Evolutionary conservation across 2,797 vertebrate species (phyloP).

Genomic region (Phoeniculus purpureus): DNA sequence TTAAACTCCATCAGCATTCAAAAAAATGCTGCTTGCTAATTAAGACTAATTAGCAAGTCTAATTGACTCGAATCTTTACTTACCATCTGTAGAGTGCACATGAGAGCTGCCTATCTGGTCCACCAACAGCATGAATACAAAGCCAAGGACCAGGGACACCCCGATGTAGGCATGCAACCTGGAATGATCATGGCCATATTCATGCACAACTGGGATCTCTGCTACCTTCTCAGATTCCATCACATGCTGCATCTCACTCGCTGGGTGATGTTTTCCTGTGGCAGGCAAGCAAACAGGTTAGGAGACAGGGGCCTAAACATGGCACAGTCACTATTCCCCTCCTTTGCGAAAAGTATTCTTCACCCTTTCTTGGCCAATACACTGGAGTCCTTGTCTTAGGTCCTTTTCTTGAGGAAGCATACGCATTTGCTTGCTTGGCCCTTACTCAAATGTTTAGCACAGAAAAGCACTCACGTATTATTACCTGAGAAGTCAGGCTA

Average conservation of each 20-base stretch:
- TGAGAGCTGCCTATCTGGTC: constrained; percentile 97
- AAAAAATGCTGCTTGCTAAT: not conserved
- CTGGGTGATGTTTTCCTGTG: constrained; percentile 82
- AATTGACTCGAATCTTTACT: constrained; percentile 32
- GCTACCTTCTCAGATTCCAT: constrained; percentile 79
- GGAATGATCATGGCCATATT: constrained; percentile 85
- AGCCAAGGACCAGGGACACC: constrained; percentile 94
- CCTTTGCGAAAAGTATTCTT: not conserved
- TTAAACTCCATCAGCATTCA: not conserved
- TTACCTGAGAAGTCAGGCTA: not conserved
- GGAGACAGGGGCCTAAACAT: not conserved
- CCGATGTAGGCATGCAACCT: constrained; percentile 94
- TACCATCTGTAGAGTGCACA: constrained; percentile 91
- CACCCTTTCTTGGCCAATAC: not conserved
- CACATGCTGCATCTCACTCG: constrained; percentile 72
- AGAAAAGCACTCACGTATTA: not conserved
- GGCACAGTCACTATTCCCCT: not conserved
- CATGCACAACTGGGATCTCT: constrained; percentile 69
- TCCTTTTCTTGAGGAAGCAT: not conserved
- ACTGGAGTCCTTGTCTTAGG: not conserved
- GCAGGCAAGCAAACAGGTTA: not conserved
- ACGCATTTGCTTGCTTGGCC: not conserved
- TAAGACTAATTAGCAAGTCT: not conserved
- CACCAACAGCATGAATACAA: constrained; percentile 98
- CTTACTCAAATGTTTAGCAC: not conserved